These are phyloP conservation scores for Atlantisia rogersi DNA, from an alignment of 2,113 vertebrate genomes.

Conservation along the genomic window DNA sequence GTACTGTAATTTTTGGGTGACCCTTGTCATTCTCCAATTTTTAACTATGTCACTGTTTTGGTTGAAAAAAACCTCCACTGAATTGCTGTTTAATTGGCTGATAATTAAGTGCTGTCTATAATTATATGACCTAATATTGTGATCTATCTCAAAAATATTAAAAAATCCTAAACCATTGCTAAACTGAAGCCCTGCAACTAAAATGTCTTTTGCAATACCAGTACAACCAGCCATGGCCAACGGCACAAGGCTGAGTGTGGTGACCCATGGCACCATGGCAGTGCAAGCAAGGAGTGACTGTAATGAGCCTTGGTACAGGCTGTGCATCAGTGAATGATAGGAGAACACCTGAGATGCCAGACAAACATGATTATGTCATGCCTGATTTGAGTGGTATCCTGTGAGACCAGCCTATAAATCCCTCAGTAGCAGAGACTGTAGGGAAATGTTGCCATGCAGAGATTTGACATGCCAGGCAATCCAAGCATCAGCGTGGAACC, in stretches of 20 bases:
- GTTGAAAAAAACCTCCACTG: no score
- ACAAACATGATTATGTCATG: neutral
- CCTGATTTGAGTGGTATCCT: neutral
- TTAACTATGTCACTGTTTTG: no score
- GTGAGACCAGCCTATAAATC: neutral
- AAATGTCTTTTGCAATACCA: no score
- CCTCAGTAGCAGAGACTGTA: neutral
- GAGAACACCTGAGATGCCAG: neutral
- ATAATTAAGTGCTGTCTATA: no score
- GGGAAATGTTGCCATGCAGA: rapidly evolving
- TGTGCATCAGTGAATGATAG: neutral
- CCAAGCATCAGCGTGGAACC: neutral
- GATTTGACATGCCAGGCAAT: neutral
- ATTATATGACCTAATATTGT: no score
- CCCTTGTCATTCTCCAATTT: no score
- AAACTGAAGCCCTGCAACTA: no score
- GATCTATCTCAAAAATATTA: no score
- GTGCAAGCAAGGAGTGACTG: neutral
- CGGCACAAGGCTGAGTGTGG: neutral
- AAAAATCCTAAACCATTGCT: no score
- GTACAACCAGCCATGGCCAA: neutral
- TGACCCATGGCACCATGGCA: neutral
- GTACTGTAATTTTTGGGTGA: no score
- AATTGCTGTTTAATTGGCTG: no score
- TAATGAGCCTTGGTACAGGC: neutral